phyloP scores from a whole-genome alignment of 1,140 invertebrate genomes.

The Saccostrea echinata region DNA sequence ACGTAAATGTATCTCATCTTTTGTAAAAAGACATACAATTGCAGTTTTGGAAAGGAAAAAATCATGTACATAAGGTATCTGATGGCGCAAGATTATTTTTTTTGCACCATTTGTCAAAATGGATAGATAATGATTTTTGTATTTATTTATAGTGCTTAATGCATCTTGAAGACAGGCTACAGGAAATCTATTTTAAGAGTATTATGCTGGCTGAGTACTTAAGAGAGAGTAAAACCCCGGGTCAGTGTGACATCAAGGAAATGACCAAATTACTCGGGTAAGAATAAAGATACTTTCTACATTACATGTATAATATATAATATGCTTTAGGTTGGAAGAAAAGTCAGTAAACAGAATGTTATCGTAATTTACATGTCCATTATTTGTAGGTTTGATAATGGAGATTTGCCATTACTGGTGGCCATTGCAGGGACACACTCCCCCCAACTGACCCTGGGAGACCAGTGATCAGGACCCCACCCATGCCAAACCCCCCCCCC shows the following conservation, averaged over 20 bases:
- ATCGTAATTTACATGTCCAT: neutral
- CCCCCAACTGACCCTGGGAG: slow-evolving; percentile 59
- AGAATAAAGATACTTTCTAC: slow-evolving; percentile 45
- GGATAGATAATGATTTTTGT: slow-evolving; percentile 7
- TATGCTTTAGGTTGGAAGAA: too few relatives aligned
- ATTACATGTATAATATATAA: too few relatives aligned
- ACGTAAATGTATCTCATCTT: neutral
- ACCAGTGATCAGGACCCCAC: neutral
- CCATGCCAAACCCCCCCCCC: neutral
- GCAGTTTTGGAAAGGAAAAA: neutral
- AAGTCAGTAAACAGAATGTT: too few relatives aligned
- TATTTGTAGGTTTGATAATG: slow-evolving; percentile 85
- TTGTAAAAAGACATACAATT: neutral
- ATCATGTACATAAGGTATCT: neutral
- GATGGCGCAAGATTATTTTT: too few relatives aligned
- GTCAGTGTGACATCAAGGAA: slow-evolving; percentile 82
- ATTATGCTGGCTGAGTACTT: slow-evolving; percentile 91
- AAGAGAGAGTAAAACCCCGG: slow-evolving; percentile 82
- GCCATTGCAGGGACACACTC: slow-evolving; percentile 93
- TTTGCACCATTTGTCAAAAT: too few relatives aligned
- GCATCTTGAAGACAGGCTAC: slow-evolving; percentile 90
- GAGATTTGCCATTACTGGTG: slow-evolving; percentile 91
- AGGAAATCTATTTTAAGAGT: slow-evolving; percentile 92
- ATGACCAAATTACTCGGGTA: slow-evolving; percentile 87
- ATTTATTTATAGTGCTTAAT: slow-evolving; percentile 87